Evolutionary conservation across 2,888 invertebrate species (phyloP).

Genomic region (Aromia moschata): DNA sequence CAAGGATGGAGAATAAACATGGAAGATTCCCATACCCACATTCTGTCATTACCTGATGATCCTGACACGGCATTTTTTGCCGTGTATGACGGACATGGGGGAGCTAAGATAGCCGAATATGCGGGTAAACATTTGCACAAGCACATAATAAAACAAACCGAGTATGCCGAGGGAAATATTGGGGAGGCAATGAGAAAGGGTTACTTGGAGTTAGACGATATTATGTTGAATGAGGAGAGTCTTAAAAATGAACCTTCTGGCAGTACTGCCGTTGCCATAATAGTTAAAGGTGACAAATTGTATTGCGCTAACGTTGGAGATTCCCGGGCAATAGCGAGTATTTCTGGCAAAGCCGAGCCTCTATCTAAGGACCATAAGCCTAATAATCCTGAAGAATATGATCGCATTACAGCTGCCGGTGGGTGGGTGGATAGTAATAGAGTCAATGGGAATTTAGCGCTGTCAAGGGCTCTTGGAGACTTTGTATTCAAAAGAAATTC

Average conservation of each 20-base stretch:
- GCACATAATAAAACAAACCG: conserved; percentile 82
- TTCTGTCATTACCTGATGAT: conserved; percentile 91
- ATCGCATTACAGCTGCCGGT: conserved; percentile 91
- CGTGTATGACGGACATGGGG: conserved; percentile 96
- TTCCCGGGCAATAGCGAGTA: conserved; percentile 91
- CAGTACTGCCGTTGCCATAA: conserved; percentile 88
- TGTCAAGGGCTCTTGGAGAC: conserved; percentile 96
- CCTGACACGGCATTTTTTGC: conserved; percentile 93
- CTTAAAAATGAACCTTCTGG: conserved; percentile 94
- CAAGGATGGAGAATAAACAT: conserved; percentile 99
- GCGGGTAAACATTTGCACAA: conserved; percentile 96
- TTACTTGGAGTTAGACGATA: conserved; percentile 85
- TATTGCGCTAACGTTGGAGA: conserved; percentile 99
- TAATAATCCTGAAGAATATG: conserved; percentile 80
- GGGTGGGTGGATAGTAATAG: conserved; percentile 98
- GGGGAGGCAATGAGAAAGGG: conserved; percentile 86
- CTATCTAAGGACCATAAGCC: conserved; percentile 97
- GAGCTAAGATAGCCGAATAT: conserved; percentile 80
- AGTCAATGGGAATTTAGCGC: conserved; percentile 97
- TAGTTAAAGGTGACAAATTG: conserved; percentile 84
- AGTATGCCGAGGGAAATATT: conserved; percentile 85
- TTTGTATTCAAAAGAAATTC: conserved; percentile 95
- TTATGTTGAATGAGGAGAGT: conserved; percentile 88
- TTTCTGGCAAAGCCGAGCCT: conserved; percentile 79
- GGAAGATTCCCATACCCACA: conserved; percentile 99